phyloP scores from a whole-genome alignment of 2,888 invertebrate species.

The Hermodice carunculata region DNA sequence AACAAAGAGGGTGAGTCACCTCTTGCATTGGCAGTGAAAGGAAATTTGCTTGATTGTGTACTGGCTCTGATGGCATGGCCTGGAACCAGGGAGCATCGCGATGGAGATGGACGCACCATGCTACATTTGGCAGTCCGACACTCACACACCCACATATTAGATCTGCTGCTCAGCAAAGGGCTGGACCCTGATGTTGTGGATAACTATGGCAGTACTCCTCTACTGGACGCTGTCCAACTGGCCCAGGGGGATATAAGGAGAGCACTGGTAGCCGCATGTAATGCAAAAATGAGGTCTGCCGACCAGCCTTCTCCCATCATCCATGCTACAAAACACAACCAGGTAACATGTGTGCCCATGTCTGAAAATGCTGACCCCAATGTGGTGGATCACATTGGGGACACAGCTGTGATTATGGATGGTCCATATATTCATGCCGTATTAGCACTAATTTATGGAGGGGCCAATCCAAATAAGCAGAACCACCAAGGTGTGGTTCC shows the following conservation, averaged over 20 bases:
- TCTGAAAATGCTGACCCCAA: neutral
- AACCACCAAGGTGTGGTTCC: slow-evolving; percentile 1
- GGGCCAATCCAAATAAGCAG: neutral
- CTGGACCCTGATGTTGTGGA: slow-evolving; percentile 5
- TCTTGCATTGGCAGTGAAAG: slow-evolving; percentile 2
- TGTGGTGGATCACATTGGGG: neutral
- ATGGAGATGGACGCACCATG: slow-evolving; percentile 8
- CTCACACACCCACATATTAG: neutral
- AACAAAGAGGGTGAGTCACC: slow-evolving; percentile 9
- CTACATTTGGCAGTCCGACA: slow-evolving; percentile 6
- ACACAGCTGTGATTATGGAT: slow-evolving; percentile 6
- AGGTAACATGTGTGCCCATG: neutral
- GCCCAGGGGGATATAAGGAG: neutral
- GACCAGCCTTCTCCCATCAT: slow-evolving; percentile 5
- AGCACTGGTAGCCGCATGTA: neutral
- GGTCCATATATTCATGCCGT: neutral
- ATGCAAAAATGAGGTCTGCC: neutral
- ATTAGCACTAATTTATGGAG: neutral
- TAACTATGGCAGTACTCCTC: slow-evolving; percentile 3
- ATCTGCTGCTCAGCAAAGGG: neutral
- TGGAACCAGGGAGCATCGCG: slow-evolving; percentile 8
- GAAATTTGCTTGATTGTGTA: neutral
- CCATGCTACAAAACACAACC: slow-evolving; percentile 1
- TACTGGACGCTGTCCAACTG: slow-evolving; percentile 6
- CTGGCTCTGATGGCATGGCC: neutral